Percentiles rank a stretch among this genome's conserved stretches.
phyloP scores from a whole-genome alignment of 2,113 vertebrate species.

The Petroica traversi region DNA sequence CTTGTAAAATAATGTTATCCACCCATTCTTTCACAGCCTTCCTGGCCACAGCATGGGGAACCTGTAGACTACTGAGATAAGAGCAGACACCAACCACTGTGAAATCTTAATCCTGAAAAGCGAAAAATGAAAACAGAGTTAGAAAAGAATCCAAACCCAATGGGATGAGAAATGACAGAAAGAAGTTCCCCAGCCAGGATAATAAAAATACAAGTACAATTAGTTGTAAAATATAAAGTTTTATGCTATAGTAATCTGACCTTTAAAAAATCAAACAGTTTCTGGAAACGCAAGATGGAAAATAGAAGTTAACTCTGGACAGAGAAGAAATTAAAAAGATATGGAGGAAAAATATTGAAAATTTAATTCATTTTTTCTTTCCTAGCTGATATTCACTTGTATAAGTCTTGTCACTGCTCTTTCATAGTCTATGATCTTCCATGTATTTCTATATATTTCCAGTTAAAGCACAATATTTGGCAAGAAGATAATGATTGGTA shows the following conservation, averaged over 20 bases:
- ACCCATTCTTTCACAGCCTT: neutral
- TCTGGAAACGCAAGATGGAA: neutral
- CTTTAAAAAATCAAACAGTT: neutral
- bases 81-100: neutral
- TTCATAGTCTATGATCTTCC: neutral
- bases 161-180: neutral
- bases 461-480: neutral
- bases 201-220: neutral
- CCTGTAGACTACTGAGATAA: neutral
- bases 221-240: neutral
- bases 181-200: neutral
- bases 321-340: neutral
- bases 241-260: neutral
- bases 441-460: neutral
- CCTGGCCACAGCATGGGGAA: neutral
- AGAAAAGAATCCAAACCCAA: neutral
- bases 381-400: neutral
- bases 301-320: neutral
- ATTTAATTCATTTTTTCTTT: neutral
- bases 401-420: neutral
- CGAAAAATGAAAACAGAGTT: neutral
- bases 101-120: neutral
- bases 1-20: neutral
- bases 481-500: neutral
- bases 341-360: neutral